Base-by-base conservation (phyloP, 1,140 invertebrate species). In the Tachypleus tridentatus region DNA sequence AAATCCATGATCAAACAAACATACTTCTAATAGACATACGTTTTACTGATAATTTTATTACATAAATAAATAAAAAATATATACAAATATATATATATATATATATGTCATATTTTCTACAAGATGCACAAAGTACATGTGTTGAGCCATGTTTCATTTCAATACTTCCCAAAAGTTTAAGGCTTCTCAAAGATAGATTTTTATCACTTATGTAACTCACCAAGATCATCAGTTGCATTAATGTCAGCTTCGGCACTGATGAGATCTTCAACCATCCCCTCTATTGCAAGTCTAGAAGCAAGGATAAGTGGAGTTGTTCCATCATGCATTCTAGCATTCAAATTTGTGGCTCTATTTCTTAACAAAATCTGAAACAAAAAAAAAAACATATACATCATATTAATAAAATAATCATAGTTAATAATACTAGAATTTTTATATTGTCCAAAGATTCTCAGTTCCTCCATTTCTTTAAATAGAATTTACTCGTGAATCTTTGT, bases 201-300 rank as follows among this genome's bases (percentile, higher is more conserved):
- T 50, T 11, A 1, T 60, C 8, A 60, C 8, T 9, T 60, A 9
- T 60, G 11, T 10, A 11, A 64, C 58, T 54, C 61, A 67, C 78
- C 93, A 57, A 86, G 87, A 74, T 96, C 94, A 76, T 98, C 95
- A 2, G 91, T 86, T 0, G 91, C 89, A 78, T 98, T 97, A 48
- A 98, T 93, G 72, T 98, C 94, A 3, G 93, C 92, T 74, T 93
- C 91, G 2, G 91, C 90, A 70, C 90, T 92, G 48, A 98, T 95
- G 0, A 98, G 79, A 74, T 94, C 91, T 72, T 97, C 93, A 0
- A 97, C 91, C 91, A 97, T 96, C 51, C 71, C 76, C 77, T 95
- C 91, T 70, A 92, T 93, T 4, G 89, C 90, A n/a, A 94, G 75
- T 52, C 94, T 82, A 0, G 91, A 92, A 6, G 94, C 92, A 5